phyloP scores from a whole-genome alignment of 2,113 vertebrate species.

The Ellobius talpinus region DNA sequence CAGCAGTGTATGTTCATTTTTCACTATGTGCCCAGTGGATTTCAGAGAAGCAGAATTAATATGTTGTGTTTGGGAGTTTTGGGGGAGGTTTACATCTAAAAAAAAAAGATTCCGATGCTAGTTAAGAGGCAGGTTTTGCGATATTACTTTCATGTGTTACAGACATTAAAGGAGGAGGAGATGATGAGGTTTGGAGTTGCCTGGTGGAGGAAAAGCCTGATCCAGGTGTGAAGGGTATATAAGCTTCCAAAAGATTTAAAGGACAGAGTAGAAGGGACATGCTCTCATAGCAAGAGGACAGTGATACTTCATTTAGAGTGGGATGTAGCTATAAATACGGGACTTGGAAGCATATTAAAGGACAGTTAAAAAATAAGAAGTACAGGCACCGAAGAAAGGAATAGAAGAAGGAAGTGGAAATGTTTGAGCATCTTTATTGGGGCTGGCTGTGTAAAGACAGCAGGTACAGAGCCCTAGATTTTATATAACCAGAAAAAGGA shows the following conservation, averaged over 20 bases:
- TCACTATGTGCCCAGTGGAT: background rate
- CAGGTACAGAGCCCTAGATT: background rate
- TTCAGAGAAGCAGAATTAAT: constrained; percentile 34
- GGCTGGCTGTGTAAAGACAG: background rate
- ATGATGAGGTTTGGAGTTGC: background rate
- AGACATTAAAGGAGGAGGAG: background rate
- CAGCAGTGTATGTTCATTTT: background rate
- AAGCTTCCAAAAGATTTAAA: background rate
- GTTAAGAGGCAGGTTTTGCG: background rate
- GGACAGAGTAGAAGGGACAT: background rate
- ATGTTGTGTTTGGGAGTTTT: background rate
- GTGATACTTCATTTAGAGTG: background rate
- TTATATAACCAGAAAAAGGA: background rate
- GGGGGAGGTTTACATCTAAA: background rate
- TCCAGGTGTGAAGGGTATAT: background rate
- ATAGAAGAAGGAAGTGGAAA: constrained; percentile 1
- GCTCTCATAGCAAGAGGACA: background rate
- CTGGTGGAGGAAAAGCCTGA: background rate
- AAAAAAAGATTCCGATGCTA: background rate
- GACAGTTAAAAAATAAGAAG: background rate
- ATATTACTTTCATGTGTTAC: background rate
- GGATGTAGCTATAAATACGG: background rate
- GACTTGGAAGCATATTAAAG: background rate
- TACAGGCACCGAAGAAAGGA: background rate
- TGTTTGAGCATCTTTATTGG: background rate